phyloP scores from a whole-genome alignment of 1,140 invertebrate genomes.

The Megalopta genalis region DNA sequence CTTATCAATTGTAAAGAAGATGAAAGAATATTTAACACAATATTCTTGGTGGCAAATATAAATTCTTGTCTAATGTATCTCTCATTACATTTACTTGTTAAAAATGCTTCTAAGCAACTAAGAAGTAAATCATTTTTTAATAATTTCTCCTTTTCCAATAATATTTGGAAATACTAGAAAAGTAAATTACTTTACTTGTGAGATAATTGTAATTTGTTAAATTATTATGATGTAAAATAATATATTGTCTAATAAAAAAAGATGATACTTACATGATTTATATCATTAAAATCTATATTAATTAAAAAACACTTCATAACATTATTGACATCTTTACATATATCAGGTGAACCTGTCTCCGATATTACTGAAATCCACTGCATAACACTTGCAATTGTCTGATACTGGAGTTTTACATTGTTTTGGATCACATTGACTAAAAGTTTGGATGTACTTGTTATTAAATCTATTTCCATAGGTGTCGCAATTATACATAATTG shows the following conservation, averaged over 20 bases:
- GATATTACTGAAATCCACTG: conserved; percentile 75
- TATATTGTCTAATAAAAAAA: conserved; percentile 17
- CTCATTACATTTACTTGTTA: conserved; percentile 60
- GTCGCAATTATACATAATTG: conserved; percentile 74
- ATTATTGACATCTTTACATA: conserved; percentile 61
- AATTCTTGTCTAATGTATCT: conserved; percentile 58
- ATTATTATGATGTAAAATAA: neutral
- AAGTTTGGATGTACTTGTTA: conserved; percentile 77
- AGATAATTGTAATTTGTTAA: conserved; percentile 39
- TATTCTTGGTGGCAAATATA: conserved; percentile 63
- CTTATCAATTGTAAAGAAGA: conserved; percentile 50
- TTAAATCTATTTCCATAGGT: conserved; percentile 72
- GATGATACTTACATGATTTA: conserved; percentile 61
- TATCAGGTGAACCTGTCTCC: conserved; percentile 57
- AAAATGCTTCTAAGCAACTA: conserved; percentile 71
- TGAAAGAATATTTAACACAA: conserved; percentile 62
- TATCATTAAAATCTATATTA: conserved; percentile 59
- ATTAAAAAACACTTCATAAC: conserved; percentile 68
- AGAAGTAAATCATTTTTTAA: conserved; percentile 65
- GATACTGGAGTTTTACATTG: conserved; percentile 69
- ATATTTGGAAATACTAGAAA: conserved; percentile 67
- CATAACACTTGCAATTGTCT: conserved; percentile 69
- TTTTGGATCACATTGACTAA: conserved; percentile 73
- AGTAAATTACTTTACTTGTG: conserved; percentile 29
- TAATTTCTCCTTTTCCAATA: conserved; percentile 62